Percentiles rank a stretch among this genome's conserved stretches.
These are phyloP conservation scores for Heliothis virescens DNA, from an alignment of 1,140 invertebrate genomes.

Conservation along the genomic window DNA sequence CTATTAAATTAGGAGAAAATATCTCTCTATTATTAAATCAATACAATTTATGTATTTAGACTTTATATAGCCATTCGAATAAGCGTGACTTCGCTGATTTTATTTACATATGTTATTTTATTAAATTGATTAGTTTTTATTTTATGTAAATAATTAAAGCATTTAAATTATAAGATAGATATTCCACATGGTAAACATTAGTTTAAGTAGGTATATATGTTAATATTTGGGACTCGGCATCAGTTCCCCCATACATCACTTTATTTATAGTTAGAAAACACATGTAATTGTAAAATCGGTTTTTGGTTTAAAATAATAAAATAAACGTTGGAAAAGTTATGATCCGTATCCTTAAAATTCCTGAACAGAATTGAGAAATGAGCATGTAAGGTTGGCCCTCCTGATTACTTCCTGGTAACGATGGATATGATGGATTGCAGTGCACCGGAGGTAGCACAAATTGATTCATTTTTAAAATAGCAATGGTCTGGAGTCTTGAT, in stretches of 20 bases:
- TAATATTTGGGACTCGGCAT: conserved; percentile 28
- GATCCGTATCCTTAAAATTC: background rate
- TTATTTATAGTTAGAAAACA: conserved; percentile 45
- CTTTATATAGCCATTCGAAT: background rate
- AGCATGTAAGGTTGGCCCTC: background rate
- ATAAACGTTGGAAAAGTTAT: conserved; percentile 36
- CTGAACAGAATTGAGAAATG: background rate
- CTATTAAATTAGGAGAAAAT: background rate
- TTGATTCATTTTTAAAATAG: no score
- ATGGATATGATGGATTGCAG: no score
- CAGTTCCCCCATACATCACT: conserved; percentile 34
- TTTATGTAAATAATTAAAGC: conserved; percentile 43
- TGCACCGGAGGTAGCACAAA: no score
- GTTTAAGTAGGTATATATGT: conserved; percentile 38
- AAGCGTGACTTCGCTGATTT: conserved; percentile 18
- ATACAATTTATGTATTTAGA: background rate
- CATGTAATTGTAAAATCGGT: conserved; percentile 47
- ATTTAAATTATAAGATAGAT: conserved; percentile 46
- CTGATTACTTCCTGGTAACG: no score
- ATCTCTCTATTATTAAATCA: background rate
- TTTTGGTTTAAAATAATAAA: conserved; percentile 50
- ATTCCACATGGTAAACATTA: conserved; percentile 36
- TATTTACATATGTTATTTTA: conserved; percentile 22
- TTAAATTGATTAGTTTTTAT: conserved; percentile 36
- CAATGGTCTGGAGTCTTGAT: no score